Percentiles rank a stretch among this genome's conserved stretches.
Conservation (phyloP, 2,888 invertebrate species). For the Orthonychiurus folsomi region DNA sequence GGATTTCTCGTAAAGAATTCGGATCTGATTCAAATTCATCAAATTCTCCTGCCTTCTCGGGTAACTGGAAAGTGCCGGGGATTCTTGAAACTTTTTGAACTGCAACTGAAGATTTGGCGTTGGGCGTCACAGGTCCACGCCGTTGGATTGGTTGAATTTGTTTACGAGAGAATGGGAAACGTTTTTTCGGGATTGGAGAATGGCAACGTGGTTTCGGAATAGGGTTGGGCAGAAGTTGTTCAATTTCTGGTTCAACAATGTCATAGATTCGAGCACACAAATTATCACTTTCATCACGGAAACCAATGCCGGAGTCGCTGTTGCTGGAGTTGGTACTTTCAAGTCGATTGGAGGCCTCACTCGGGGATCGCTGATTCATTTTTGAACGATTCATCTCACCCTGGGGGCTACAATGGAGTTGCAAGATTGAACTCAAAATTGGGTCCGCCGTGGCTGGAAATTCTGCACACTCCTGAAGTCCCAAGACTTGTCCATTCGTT, state of each 20-base stretch:
- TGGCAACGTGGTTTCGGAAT: conserved; percentile 15
- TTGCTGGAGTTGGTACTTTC: conserved; percentile 76
- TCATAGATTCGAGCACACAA: conserved; percentile 46
- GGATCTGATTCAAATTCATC: conserved; percentile 23
- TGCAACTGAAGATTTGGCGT: conserved; percentile 14
- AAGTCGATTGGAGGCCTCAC: conserved; percentile 39
- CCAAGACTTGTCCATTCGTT: conserved; percentile 38
- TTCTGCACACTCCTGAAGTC: conserved; percentile 51
- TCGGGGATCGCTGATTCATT: conserved; percentile 31
- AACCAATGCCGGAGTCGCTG: conserved; percentile 91
- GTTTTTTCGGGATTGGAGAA: conserved; percentile 25
- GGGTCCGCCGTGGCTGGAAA: conserved; percentile 76
- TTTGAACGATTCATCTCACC: conserved; percentile 36
- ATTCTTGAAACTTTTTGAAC: neutral
- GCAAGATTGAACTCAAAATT: conserved; percentile 53
- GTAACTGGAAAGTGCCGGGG: neutral
- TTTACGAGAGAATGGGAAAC: conserved; percentile 20
- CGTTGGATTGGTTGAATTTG: neutral
- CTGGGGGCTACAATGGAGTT: conserved; percentile 42
- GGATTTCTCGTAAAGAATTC: conserved; percentile 23
- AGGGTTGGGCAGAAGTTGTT: conserved; percentile 11
- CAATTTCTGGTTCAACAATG: conserved; percentile 33
- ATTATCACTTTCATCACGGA: conserved; percentile 76
- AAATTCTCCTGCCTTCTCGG: neutral
- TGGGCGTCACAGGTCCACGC: conserved; percentile 1